phyloP scores from a whole-genome alignment of 1,140 invertebrate species.

The Trinorchestia longiramus region DNA sequence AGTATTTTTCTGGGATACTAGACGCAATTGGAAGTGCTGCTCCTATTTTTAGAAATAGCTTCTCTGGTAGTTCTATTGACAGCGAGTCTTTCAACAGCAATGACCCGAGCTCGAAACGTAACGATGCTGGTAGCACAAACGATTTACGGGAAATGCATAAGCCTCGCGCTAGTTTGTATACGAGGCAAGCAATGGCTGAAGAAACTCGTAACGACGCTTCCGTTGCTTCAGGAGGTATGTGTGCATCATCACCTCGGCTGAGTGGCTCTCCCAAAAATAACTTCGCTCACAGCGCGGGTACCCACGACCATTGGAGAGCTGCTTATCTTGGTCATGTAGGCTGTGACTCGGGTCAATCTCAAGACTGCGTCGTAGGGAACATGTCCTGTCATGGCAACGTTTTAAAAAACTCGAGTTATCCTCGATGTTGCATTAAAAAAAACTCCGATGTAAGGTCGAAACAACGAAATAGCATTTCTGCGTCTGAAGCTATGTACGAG shows the following conservation, averaged over 20 bases:
- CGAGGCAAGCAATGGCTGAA: neutral
- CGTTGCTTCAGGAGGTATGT: conserved; percentile 8
- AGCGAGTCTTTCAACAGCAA: neutral
- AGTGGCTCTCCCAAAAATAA: conserved; percentile 44
- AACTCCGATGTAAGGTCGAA: conserved; percentile 40
- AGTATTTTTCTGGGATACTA: conserved; percentile 41
- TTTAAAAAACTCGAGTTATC: neutral
- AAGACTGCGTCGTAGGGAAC: neutral
- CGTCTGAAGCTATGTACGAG: conserved; percentile 42
- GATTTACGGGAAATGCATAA: neutral
- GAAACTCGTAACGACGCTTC: neutral
- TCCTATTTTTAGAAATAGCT: conserved; percentile 21
- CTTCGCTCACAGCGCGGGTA: conserved; percentile 4
- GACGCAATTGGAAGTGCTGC: conserved; percentile 49
- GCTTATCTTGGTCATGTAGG: conserved; percentile 47
- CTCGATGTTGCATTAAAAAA: conserved; percentile 47
- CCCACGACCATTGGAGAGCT: conserved; percentile 46
- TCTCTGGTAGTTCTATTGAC: neutral
- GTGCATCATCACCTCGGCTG: conserved; percentile 21
- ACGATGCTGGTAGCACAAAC: neutral
- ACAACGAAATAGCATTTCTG: neutral
- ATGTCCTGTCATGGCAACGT: neutral
- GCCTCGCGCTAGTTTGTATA: neutral
- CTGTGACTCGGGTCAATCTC: neutral
- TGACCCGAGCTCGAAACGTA: neutral